A percentile compares a stretch with the other conserved stretches of the same genome.
Conservation (phyloP, 2,113 vertebrate genomes). For the Ranitomeya variabilis region DNA sequence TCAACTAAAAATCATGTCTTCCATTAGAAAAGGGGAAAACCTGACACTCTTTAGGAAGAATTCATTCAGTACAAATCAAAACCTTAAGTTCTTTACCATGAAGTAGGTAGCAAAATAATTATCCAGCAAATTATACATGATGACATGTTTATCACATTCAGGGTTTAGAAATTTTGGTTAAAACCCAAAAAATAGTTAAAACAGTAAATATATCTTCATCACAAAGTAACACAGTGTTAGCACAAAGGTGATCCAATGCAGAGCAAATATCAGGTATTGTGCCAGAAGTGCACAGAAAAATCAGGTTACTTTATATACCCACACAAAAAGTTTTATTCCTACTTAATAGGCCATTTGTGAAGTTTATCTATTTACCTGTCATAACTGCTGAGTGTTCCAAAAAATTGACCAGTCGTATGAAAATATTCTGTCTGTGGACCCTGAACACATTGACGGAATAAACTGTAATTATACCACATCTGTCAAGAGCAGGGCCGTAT, state of each 20-base stretch:
- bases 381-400: background rate
- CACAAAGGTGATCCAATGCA: too few species aligned
- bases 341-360: too few species aligned
- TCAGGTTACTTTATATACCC: too few species aligned
- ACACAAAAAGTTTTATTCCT: too few species aligned
- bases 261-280: too few species aligned
- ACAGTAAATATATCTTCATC: background rate
- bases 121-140: conserved; percentile 14
- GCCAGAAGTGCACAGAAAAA: too few species aligned
- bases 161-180: background rate
- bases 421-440: too few species aligned
- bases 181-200: background rate
- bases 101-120: conserved; percentile 26
- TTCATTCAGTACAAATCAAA: conserved; percentile 53
- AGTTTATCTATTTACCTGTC: background rate
- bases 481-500: too few species aligned
- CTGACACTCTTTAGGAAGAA: conserved; percentile 43
- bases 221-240: too few species aligned
- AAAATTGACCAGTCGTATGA: too few species aligned
- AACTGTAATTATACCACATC: too few species aligned
- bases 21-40: conserved; percentile 45
- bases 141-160: conserved; percentile 8
- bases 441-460: too few species aligned
- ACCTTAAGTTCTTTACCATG: conserved; percentile 32
- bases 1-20: conserved; percentile 54